These are phyloP conservation scores for Chaetodon trifasciatus DNA, from an alignment of 2,797 vertebrate species.

Conservation along the genomic window DNA sequence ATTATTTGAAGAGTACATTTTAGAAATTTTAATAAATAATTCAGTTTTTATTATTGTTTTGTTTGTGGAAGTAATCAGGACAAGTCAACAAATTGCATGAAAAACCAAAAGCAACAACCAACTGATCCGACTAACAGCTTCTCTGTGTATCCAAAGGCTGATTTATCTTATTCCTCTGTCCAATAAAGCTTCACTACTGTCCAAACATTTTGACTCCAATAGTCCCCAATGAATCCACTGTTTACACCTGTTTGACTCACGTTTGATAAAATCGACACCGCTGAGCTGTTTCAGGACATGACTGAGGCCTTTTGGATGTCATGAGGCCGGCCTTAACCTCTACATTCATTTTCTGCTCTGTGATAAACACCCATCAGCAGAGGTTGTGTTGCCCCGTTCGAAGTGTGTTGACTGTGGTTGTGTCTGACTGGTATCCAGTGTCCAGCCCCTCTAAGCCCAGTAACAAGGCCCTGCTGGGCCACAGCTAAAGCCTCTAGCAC, in stretches of 20 bases:
- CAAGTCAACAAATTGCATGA: too few relatives aligned
- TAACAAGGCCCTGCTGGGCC: slow-evolving; percentile 79
- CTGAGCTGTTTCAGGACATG: not conserved
- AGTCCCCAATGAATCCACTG: not conserved
- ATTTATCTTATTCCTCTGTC: too few relatives aligned
- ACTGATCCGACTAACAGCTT: too few relatives aligned
- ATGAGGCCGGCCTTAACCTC: not conserved
- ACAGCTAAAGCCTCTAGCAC: slow-evolving; percentile 79
- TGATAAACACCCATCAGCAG: slow-evolving; percentile 9
- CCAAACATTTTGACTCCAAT: too few relatives aligned
- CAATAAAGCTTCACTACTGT: too few relatives aligned
- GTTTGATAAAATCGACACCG: not conserved
- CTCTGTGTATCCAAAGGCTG: too few relatives aligned
- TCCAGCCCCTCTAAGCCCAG: slow-evolving; percentile 82
- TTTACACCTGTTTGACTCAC: not conserved
- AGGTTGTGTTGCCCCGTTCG: slow-evolving; percentile 22
- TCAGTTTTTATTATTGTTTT: too few relatives aligned
- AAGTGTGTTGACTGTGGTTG: slow-evolving; percentile 50
- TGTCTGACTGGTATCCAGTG: slow-evolving; percentile 78
- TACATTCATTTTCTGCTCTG: not conserved
- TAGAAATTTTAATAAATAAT: too few relatives aligned
- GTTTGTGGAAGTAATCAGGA: too few relatives aligned
- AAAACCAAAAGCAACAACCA: too few relatives aligned
- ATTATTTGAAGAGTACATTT: too few relatives aligned
- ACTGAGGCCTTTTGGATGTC: not conserved